These are phyloP conservation scores for Trichonephila clavipes DNA, from an alignment of 1,140 invertebrate genomes.

Conservation along the genomic window DNA sequence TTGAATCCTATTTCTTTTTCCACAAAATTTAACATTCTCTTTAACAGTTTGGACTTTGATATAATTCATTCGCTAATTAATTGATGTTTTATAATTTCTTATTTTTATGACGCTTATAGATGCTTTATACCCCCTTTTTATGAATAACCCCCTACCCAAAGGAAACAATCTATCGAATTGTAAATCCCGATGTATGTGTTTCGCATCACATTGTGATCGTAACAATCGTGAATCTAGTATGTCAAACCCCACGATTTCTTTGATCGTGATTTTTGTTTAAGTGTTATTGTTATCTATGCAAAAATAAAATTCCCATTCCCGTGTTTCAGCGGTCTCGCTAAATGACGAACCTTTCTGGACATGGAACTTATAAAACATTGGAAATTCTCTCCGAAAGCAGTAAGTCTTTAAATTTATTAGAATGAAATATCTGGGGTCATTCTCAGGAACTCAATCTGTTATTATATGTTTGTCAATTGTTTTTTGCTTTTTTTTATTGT, in stretches of 20 bases:
- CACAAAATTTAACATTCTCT: too few species aligned
- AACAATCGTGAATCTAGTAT: background rate
- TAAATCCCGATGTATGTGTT: background rate
- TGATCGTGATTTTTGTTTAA: background rate
- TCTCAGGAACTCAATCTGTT: background rate
- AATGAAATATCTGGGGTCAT: background rate
- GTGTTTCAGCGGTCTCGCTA: constrained; percentile 53
- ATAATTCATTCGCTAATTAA: too few species aligned
- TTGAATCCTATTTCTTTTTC: too few species aligned
- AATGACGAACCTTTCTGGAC: constrained; percentile 39
- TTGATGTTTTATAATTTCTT: too few species aligned
- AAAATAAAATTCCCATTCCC: constrained; percentile 2
- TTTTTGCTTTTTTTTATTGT: too few species aligned
- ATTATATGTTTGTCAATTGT: background rate
- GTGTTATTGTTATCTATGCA: background rate
- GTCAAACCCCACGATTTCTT: background rate
- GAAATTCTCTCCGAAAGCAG: constrained; percentile 58
- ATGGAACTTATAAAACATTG: constrained; percentile 68
- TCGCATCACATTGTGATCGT: background rate
- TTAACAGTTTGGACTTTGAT: too few species aligned
- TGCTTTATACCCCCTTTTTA: too few species aligned
- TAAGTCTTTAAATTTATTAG: constrained; percentile 44
- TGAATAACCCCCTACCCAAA: too few species aligned
- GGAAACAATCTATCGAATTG: background rate
- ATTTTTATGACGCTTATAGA: too few species aligned